phyloP scores from a whole-genome alignment of 2,113 vertebrate species.

The Ovibos moschatus region DNA sequence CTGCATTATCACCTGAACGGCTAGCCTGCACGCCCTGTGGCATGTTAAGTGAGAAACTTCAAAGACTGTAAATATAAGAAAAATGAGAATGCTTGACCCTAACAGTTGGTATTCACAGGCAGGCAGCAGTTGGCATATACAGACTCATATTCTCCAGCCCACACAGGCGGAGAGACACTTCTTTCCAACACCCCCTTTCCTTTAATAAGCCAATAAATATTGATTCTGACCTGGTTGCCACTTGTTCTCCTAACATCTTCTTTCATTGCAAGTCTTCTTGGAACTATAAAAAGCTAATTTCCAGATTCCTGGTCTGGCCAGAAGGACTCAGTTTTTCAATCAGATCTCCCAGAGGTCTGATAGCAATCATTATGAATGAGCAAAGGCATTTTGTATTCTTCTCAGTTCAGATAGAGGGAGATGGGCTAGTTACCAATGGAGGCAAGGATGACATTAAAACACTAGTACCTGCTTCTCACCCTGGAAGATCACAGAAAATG shows the following conservation, averaged over 20 bases:
- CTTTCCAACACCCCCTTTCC: conserved; percentile 32
- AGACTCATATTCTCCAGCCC: conserved; percentile 38
- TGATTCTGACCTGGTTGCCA: conserved; percentile 73
- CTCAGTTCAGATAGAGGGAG: neutral
- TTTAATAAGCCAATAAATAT: conserved; percentile 78
- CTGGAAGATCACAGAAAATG: neutral
- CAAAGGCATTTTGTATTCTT: conserved; percentile 49
- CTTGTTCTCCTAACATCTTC: conserved; percentile 62
- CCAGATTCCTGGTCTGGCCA: conserved; percentile 51
- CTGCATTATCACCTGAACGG: conserved; percentile 58
- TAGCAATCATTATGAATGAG: conserved; percentile 53
- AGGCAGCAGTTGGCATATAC: conserved; percentile 59
- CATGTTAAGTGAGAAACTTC: conserved; percentile 66
- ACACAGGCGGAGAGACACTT: conserved; percentile 10
- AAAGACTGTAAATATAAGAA: conserved; percentile 66
- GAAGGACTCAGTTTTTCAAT: conserved; percentile 55
- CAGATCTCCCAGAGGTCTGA: conserved; percentile 53
- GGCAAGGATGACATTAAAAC: conserved; percentile 1
- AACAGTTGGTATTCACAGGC: conserved; percentile 60
- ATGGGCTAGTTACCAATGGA: neutral
- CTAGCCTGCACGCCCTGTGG: neutral
- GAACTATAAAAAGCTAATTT: conserved; percentile 73
- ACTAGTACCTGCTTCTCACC: neutral
- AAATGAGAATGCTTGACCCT: conserved; percentile 60
- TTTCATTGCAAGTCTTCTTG: conserved; percentile 64